Percentiles rank a stretch among this genome's conserved stretches.
phyloP scores from a whole-genome alignment of 2,888 invertebrate species.

The Eristalis arbustorum region DNA sequence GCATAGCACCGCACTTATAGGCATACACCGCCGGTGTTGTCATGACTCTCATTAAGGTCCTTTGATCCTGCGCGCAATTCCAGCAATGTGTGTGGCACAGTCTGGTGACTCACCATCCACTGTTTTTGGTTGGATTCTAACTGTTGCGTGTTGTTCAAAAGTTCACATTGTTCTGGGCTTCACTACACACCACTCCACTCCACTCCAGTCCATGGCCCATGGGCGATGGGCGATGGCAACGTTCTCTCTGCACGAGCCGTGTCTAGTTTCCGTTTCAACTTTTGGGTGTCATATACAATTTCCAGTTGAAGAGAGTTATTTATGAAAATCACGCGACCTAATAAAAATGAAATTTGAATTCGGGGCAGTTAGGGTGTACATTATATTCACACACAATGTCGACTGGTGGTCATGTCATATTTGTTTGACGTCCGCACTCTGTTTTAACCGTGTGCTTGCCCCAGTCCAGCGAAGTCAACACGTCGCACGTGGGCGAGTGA shows the following conservation, averaged over 20 bases:
- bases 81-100: neutral
- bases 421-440: neutral
- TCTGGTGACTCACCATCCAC: conserved; percentile 14
- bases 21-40: neutral
- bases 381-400: conserved; percentile 12
- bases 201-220: neutral
- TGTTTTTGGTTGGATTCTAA: conserved; percentile 10
- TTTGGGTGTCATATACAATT: conserved; percentile 49
- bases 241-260: conserved; percentile 15
- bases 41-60: conserved; percentile 2
- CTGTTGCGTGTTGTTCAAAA: conserved; percentile 64
- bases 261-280: conserved; percentile 55
- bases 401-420: conserved; percentile 14
- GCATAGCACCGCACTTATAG: neutral
- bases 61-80: neutral
- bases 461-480: conserved; percentile 11
- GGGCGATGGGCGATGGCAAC: neutral
- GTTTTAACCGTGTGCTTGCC: neutral
- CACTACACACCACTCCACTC: too few species aligned
- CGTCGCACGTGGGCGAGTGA: conserved; percentile 15
- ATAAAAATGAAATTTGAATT: conserved; percentile 60
- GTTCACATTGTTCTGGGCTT: conserved; percentile 26
- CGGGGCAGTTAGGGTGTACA: conserved; percentile 4
- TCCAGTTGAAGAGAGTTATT: conserved; percentile 46
- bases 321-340: conserved; percentile 62